Evolutionary conservation across 1,140 invertebrate species (phyloP), one percentile per base, ranked within the genome.

Genomic region (Cardiocondyla obscurior): DNA sequence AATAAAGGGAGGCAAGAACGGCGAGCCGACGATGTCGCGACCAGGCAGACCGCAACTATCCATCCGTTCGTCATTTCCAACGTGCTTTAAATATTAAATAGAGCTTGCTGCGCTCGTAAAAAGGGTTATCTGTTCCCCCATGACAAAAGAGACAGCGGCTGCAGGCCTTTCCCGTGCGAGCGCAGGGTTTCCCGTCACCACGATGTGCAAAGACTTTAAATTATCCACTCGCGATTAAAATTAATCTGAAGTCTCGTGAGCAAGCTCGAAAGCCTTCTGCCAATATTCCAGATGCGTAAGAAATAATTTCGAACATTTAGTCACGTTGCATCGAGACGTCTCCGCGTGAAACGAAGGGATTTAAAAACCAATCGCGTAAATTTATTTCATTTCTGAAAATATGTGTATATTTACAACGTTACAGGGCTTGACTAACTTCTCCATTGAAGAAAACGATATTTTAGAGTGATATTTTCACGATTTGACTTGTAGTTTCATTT

Each of bases 341-440:
- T n/a, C n/a, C n/a, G n/a, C n/a, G n/a, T n/a, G n/a, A n/a, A n/a
- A n/a, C n/a, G 55, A 51, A 76, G 42, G 49, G 55, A 81, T 81
- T 88, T 90, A 91, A 82, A 88, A 93, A 93, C 85, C 85, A 90
- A 89, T 93, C 90, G 88, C 88, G 86, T 86, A 90, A 90, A 89
- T 93, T 93, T 93, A 93, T 94, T 93, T 92, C 89, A 93, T 93
- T 89, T 92, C 92, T 90, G 91, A 94, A 94, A 94, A 94, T 94
- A 94, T 94, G 82, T 92, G 87, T 91, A 85, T 94, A 94, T 94
- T 83, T 94, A 94, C 92, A 94, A 92, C 85, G 90, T 91, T 88
- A 88, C 89, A 90, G 81, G 86, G 64, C 89, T 85, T 88, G 84
- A 88, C 87, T 88, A 64, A 69, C 33, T 65, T 79, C 19, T 64